Conservation (phyloP, 2,113 vertebrate species). For the Zapornia atra region DNA sequence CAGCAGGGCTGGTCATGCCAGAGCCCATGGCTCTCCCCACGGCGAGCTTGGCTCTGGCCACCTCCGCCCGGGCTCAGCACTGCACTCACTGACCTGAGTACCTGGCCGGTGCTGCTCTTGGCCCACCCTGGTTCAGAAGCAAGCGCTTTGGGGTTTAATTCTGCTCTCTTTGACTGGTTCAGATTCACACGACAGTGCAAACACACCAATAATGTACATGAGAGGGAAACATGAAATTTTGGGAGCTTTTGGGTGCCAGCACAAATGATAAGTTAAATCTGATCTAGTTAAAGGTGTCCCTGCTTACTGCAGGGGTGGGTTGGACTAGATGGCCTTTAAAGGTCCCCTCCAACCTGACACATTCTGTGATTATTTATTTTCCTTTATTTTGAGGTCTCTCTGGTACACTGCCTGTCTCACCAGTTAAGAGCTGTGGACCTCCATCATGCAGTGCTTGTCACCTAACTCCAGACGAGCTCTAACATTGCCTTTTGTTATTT, state of each 20-base stretch:
- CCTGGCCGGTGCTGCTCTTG: fast-evolving
- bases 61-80: fast-evolving
- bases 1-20: fast-evolving
- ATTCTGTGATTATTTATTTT: neutral
- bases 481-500: neutral
- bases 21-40: neutral
- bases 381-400: neutral
- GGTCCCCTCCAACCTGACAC: no score
- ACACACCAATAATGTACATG: neutral
- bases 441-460: neutral
- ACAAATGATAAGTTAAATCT: neutral
- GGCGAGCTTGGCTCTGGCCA: fast-evolving
- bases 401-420: neutral
- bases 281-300: no score
- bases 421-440: neutral
- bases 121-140: neutral
- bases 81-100: neutral
- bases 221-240: neutral
- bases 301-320: no score
- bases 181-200: neutral
- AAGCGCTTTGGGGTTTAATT: neutral
- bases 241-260: neutral
- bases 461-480: neutral
- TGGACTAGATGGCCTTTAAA: no score
- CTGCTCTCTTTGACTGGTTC: neutral